These are phyloP conservation scores for Cylindroiulus punctatus DNA, from an alignment of 2,888 invertebrate species.

Conservation along the genomic window DNA sequence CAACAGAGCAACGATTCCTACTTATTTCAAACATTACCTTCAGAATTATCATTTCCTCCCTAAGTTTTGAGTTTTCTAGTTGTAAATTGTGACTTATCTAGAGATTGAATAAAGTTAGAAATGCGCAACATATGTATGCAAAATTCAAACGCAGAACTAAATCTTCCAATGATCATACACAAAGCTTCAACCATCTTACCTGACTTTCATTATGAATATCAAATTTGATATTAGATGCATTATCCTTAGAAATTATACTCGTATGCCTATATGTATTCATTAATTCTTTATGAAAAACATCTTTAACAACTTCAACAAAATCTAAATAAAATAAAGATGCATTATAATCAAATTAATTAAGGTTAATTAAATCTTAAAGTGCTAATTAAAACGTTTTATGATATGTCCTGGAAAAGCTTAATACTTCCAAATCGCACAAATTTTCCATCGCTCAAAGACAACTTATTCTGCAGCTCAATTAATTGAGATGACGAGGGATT, in stretches of 20 bases:
- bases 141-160: too few species aligned
- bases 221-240: not conserved
- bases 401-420: not conserved
- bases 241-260: not conserved
- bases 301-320: conserved; percentile 27
- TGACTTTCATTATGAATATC: not conserved
- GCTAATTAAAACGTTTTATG: not conserved
- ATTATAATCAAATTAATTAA: not conserved
- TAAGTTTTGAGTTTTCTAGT: not conserved
- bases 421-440: not conserved
- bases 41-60: not conserved
- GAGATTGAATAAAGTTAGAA: not conserved
- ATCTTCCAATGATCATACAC: too few species aligned
- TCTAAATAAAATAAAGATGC: not conserved
- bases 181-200: not conserved
- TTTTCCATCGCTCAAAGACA: not conserved
- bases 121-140: not conserved
- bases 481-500: not conserved
- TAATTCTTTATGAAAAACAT: not conserved
- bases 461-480: not conserved
- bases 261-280: too few species aligned
- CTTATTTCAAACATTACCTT: not conserved
- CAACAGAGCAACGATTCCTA: not conserved
- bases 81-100: not conserved
- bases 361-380: not conserved